Evolutionary conservation across 2,888 invertebrate species (phyloP).

Genomic region (Heterodera filipjevi): DNA sequence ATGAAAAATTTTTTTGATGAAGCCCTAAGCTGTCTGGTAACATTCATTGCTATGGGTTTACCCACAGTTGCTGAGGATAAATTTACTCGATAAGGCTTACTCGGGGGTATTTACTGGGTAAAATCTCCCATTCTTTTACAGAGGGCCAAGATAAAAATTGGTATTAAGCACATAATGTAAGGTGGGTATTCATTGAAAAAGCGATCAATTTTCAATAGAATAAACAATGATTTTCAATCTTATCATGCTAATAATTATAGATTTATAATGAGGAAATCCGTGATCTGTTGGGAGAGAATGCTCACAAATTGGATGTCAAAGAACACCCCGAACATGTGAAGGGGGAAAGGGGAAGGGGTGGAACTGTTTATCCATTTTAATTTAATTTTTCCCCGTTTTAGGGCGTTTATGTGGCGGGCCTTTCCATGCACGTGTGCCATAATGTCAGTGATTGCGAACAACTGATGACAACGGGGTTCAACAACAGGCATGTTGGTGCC

Average conservation of each 20-base stretch:
- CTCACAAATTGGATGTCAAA: slow-evolving; percentile 73
- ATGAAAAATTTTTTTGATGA: background rate
- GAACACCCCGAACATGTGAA: slow-evolving; percentile 68
- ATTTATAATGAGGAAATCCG: slow-evolving; percentile 83
- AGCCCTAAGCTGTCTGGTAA: too few species aligned
- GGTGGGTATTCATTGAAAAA: too few species aligned
- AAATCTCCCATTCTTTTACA: too few species aligned
- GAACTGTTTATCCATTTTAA: background rate
- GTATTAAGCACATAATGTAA: background rate
- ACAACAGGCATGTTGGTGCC: slow-evolving; percentile 80
- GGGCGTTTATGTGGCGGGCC: slow-evolving; percentile 63
- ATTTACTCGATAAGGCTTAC: too few species aligned
- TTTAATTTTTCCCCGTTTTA: slow-evolving; percentile 10
- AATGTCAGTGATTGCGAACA: slow-evolving; percentile 78
- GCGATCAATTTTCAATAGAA: too few species aligned
- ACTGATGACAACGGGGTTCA: slow-evolving; percentile 78
- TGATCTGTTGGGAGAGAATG: slow-evolving; percentile 74
- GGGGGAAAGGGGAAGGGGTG: background rate
- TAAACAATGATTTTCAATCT: too few species aligned
- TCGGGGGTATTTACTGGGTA: too few species aligned
- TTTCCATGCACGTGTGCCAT: slow-evolving; percentile 79
- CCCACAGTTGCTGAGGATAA: too few species aligned
- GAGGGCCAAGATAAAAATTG: too few species aligned
- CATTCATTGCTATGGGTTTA: too few species aligned
- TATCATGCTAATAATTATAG: too few species aligned